phyloP scores from a whole-genome alignment of 2,797 vertebrate genomes.

The Oophaga sylvatica region DNA sequence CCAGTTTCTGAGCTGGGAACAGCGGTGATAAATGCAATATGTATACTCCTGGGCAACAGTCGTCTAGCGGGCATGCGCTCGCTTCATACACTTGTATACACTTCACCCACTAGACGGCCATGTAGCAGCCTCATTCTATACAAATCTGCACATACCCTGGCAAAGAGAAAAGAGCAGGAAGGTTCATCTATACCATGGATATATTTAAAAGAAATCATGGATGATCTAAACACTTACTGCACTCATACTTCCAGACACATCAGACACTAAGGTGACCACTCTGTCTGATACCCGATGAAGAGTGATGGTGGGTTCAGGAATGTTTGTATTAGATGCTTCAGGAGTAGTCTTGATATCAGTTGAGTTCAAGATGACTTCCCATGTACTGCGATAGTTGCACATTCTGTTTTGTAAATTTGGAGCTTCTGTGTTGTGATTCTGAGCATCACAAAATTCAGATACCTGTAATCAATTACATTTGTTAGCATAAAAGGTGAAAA shows the following conservation, averaged over 20 bases:
- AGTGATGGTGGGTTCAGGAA: slow-evolving; percentile 65
- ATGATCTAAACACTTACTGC: slow-evolving; percentile 30
- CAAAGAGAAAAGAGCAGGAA: not conserved
- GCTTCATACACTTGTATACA: too few species aligned
- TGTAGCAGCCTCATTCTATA: too few species aligned
- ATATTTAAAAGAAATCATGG: not conserved
- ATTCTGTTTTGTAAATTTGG: slow-evolving; percentile 73
- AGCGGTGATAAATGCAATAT: too few species aligned
- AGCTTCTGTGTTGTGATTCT: slow-evolving; percentile 71
- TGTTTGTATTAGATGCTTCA: slow-evolving; percentile 40
- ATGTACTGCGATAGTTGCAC: slow-evolving; percentile 70
- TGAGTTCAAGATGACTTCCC: slow-evolving; percentile 71
- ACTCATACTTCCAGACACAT: slow-evolving; percentile 74
- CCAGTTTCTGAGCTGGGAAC: too few species aligned
- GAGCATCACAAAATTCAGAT: slow-evolving; percentile 71
- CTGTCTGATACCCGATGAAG: slow-evolving; percentile 66
- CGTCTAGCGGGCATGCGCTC: too few species aligned
- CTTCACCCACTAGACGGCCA: too few species aligned
- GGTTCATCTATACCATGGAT: not conserved
- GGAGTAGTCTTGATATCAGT: slow-evolving; percentile 64
- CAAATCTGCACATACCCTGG: too few species aligned
- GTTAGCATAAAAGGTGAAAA: not conserved
- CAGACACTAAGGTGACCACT: slow-evolving; percentile 73
- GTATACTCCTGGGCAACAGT: too few species aligned
- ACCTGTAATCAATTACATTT: slow-evolving; percentile 65